Evolutionary conservation across 1,140 invertebrate genomes (phyloP).

Genomic region (Grapholita molesta): DNA sequence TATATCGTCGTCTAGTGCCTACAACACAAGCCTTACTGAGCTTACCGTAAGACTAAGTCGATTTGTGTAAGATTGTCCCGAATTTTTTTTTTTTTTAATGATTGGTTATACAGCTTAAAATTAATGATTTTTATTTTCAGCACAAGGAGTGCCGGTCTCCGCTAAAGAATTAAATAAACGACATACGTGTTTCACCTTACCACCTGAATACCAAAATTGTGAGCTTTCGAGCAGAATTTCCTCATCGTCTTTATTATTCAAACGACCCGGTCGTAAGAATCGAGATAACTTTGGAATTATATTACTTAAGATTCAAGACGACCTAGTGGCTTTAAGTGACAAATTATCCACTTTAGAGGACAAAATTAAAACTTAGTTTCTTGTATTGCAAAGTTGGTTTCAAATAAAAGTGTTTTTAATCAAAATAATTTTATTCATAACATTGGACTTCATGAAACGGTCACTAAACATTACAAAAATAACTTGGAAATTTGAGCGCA

Average conservation of each 20-base stretch:
- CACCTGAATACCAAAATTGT: constrained; percentile 44
- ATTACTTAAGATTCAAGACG: constrained; percentile 63
- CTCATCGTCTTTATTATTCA: constrained; percentile 47
- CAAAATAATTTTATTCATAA: constrained; percentile 4
- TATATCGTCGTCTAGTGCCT: too few species aligned
- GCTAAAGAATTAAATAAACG: constrained; percentile 28
- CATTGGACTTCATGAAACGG: background rate
- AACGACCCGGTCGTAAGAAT: constrained; percentile 47
- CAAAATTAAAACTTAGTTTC: constrained; percentile 34
- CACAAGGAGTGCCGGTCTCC: too few species aligned
- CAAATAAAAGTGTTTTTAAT: background rate
- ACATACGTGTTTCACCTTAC: constrained; percentile 28
- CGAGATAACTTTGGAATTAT: constrained; percentile 58
- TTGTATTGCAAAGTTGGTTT: constrained; percentile 19
- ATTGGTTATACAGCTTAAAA: too few species aligned
- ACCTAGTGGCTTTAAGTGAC: constrained; percentile 47
- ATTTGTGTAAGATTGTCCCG: too few species aligned
- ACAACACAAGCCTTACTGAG: too few species aligned
- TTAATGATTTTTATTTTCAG: background rate
- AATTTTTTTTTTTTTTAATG: too few species aligned
- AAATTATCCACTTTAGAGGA: constrained; percentile 62
- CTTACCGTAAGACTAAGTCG: too few species aligned
- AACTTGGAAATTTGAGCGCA: background rate
- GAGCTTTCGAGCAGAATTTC: constrained; percentile 52
- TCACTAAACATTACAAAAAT: background rate